Evolutionary conservation across 2,113 vertebrate genomes (phyloP).

Genomic region (Vulpes ferrilata): DNA sequence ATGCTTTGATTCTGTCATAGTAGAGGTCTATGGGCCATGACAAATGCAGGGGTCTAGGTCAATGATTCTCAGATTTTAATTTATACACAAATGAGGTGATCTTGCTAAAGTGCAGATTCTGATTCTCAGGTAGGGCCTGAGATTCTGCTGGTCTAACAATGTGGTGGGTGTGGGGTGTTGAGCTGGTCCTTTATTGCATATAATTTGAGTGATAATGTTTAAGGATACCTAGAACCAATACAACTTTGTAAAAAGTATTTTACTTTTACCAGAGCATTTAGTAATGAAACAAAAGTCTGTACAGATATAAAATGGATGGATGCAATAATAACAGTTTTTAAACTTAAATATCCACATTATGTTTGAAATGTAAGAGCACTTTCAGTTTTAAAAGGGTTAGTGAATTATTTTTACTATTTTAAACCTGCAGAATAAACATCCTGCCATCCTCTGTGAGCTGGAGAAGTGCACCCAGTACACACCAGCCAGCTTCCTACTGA

Average conservation of each 20-base stretch:
- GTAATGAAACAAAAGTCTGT: not conserved
- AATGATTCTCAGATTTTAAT: not conserved
- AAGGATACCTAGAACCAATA: not conserved
- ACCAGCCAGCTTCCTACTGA: not conserved
- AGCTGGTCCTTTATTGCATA: not conserved
- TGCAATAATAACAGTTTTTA: not conserved
- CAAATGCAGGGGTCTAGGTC: not conserved
- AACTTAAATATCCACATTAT: not conserved
- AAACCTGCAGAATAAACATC: not conserved
- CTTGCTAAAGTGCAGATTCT: not conserved
- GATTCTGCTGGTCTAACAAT: not conserved
- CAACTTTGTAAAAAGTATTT: not conserved
- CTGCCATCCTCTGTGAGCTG: not conserved
- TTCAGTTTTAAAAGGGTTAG: not conserved
- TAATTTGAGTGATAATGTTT: not conserved
- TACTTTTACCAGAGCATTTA: not conserved
- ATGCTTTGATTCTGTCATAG: too few species aligned
- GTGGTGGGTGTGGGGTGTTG: not conserved
- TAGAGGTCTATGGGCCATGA: too few species aligned
- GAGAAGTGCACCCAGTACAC: not conserved
- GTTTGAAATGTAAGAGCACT: constrained; percentile 10
- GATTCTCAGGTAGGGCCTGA: not conserved
- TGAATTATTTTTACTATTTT: constrained; percentile 24
- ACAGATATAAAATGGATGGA: not conserved
- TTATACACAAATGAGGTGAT: not conserved